These are phyloP conservation scores for Ceratothoa steindachneri DNA, from an alignment of 2,888 invertebrate genomes.

Conservation along the genomic window DNA sequence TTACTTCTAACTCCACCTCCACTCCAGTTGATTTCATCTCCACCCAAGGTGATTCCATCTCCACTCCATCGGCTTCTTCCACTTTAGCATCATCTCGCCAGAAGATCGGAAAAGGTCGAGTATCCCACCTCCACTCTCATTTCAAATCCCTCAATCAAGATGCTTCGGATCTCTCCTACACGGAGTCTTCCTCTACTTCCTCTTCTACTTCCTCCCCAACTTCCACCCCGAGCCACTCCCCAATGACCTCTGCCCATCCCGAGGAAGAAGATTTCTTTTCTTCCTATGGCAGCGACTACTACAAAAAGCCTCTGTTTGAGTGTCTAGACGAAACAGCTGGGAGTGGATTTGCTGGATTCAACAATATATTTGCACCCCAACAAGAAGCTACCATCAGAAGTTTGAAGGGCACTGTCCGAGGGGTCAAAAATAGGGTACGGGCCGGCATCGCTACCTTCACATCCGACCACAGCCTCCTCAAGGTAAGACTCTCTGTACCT, in stretches of 20 bases:
- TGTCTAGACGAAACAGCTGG: slow-evolving; percentile 32
- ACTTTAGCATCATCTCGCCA: not conserved
- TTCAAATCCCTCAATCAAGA: not conserved
- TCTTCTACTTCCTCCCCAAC: not conserved
- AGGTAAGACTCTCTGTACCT: slow-evolving; percentile 62
- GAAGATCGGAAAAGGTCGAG: not conserved
- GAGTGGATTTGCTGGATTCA: slow-evolving; percentile 38
- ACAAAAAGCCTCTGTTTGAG: slow-evolving; percentile 21
- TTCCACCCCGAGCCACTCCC: not conserved
- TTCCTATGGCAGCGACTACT: slow-evolving; percentile 13
- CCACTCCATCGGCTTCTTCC: slow-evolving; percentile 12
- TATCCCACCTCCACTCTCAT: not conserved
- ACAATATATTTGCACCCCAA: slow-evolving; percentile 41
- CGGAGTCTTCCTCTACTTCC: slow-evolving; percentile 2
- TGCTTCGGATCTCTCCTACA: not conserved
- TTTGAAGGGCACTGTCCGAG: slow-evolving; percentile 85
- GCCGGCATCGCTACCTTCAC: slow-evolving; percentile 94
- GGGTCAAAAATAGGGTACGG: slow-evolving; percentile 87
- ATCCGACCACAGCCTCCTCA: slow-evolving; percentile 68
- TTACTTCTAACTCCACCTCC: not conserved
- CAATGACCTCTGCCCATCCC: not conserved
- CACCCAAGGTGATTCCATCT: slow-evolving; percentile 1
- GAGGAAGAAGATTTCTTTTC: slow-evolving; percentile 15
- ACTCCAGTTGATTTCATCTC: slow-evolving; percentile 11
- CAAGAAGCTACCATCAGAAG: slow-evolving; percentile 68